Conservation (phyloP, 2,888 invertebrate species). For the Agapostemon virescens region DNA sequence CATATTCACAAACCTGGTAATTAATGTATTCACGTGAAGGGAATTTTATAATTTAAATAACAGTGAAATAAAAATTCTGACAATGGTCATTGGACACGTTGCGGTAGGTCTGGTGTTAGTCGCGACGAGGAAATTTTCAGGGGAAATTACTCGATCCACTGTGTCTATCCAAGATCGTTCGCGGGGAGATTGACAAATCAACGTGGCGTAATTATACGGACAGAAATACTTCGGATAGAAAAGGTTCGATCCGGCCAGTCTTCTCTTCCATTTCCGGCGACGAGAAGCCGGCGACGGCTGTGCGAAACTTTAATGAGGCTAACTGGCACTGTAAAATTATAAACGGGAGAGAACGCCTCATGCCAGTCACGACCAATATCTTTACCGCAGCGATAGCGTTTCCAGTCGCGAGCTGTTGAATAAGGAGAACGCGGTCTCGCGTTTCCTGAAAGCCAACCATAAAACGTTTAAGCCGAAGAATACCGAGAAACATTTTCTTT, state of each 20-base stretch:
- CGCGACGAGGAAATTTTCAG: slow-evolving; percentile 60
- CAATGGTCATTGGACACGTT: no score
- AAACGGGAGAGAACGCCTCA: neutral
- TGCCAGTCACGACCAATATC: neutral
- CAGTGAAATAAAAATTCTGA: no score
- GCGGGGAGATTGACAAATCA: slow-evolving; percentile 63
- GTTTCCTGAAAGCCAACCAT: neutral
- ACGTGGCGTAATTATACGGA: slow-evolving; percentile 59
- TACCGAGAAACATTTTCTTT: neutral
- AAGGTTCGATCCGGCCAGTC: slow-evolving; percentile 36
- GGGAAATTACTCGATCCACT: slow-evolving; percentile 63
- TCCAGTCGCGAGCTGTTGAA: neutral
- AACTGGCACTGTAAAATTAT: slow-evolving; percentile 26
- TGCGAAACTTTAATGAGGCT: slow-evolving; percentile 41
- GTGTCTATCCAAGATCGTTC: slow-evolving; percentile 52
- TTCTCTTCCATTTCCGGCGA: slow-evolving; percentile 28
- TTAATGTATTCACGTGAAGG: no score
- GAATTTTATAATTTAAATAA: no score
- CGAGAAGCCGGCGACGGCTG: slow-evolving; percentile 13
- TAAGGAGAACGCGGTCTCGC: neutral
- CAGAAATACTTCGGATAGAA: slow-evolving; percentile 57
- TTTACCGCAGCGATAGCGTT: neutral
- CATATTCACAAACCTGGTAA: no score
- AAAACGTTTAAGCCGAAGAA: neutral
- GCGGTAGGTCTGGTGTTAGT: no score